Percentiles rank a stretch among this genome's conserved stretches.
phyloP scores from a whole-genome alignment of 2,888 invertebrate genomes.

The Athrips mouffetella region DNA sequence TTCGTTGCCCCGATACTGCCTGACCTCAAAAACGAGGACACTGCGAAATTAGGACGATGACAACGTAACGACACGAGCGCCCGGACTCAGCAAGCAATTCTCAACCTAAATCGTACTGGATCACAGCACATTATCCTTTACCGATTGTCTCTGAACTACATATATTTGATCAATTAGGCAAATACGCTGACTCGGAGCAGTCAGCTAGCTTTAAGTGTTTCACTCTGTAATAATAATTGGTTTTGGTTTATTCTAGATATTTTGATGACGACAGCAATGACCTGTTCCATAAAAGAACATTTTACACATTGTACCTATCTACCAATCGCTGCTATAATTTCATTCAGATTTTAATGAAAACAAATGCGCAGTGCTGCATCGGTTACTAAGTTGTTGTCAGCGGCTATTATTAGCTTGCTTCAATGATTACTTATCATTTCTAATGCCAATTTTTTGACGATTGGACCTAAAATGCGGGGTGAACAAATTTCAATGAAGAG shows the following conservation, averaged over 20 bases:
- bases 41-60: constrained; percentile 80
- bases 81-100: constrained; percentile 45
- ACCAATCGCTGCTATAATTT: too few species aligned
- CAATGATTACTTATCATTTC: too few species aligned
- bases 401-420: too few species aligned
- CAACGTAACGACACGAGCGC: constrained; percentile 74
- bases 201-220: constrained; percentile 67
- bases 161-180: constrained; percentile 77
- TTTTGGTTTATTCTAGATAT: constrained; percentile 46
- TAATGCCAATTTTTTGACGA: too few species aligned
- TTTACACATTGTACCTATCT: not conserved
- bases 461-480: too few species aligned
- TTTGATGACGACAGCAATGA: constrained; percentile 12
- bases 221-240: constrained; percentile 60
- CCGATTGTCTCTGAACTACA: constrained; percentile 54
- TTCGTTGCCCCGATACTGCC: constrained; percentile 79
- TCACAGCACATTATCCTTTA: constrained; percentile 41
- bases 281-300: not conserved
- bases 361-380: constrained; percentile 10
- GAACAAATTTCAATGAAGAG: too few species aligned
- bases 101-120: constrained; percentile 38
- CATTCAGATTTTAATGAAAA: not conserved
- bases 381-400: too few species aligned
- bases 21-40: constrained; percentile 86
- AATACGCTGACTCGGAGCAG: constrained; percentile 74